phyloP scores from a whole-genome alignment of 2,797 vertebrate genomes.

The Sebastes reedi region DNA sequence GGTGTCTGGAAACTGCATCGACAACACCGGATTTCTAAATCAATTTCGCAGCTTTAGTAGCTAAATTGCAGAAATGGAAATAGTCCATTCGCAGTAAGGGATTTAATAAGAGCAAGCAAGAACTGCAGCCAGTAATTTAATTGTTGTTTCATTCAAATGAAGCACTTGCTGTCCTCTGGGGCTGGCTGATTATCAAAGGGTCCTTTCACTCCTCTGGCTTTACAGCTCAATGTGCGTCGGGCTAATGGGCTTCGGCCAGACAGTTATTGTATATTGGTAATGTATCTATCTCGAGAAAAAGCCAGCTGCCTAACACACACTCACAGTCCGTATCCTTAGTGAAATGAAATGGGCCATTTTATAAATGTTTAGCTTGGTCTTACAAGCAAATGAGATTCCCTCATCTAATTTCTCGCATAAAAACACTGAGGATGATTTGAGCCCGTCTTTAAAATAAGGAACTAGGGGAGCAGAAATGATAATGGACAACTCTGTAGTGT shows the following conservation, averaged over 20 bases:
- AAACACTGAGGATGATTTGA: conserved; percentile 49
- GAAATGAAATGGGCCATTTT: conserved; percentile 56
- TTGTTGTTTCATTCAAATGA: conserved; percentile 79
- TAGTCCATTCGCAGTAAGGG: conserved; percentile 51
- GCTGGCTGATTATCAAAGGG: conserved; percentile 66
- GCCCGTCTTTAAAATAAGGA: conserved; percentile 31
- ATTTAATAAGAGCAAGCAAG: conserved; percentile 61
- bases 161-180: conserved; percentile 64
- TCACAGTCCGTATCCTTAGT: not conserved
- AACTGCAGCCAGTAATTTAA: conserved; percentile 71
- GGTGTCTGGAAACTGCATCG: conserved; percentile 27
- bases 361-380: conserved; percentile 52
- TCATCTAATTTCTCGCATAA: conserved; percentile 42
- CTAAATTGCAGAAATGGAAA: conserved; percentile 65
- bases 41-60: conserved; percentile 55
- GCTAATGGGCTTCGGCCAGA: conserved; percentile 62
- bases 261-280: conserved; percentile 59
- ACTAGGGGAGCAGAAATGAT: conserved; percentile 27
- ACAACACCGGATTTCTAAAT: conserved; percentile 60
- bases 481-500: conserved; percentile 25
- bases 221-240: conserved; percentile 41
- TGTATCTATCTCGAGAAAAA: conserved; percentile 51
- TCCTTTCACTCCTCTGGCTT: conserved; percentile 53
- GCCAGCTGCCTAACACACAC: conserved; percentile 19
- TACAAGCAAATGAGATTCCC: conserved; percentile 47